Base-by-base conservation (phyloP, 2,113 vertebrate species). In the Dicrurus megarhynchus region DNA sequence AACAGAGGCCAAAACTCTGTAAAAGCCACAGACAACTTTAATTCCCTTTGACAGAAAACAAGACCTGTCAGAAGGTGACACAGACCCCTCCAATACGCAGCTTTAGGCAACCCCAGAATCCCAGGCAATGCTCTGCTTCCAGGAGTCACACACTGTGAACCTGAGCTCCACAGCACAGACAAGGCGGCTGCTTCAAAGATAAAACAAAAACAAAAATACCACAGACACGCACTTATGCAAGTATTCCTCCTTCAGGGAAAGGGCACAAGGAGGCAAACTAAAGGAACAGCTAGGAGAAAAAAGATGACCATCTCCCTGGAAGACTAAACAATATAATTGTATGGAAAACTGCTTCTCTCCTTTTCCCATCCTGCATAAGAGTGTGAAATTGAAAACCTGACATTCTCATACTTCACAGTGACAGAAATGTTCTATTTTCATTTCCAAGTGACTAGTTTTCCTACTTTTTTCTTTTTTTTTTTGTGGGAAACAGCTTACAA, bases 1-100 rank as follows among this genome's bases (percentile, higher is more conserved):
- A 86, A 84, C 7, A 65, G 39, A 91, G 56, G 30, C 28, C 47
- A 63, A 46, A 78, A 30, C 13, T 50, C 70, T 82, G 26, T 5
- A 59, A 47, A 92, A 83, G 35, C 5, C 67, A 83, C 10, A 76
- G 77, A 22, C 13, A 27, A 79, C 42, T 79, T 79, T 79, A 59
- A 86, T 60, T 79, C 23, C 30, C 57, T 86, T 27, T 86, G 76
- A 52, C 61, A 83, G 52, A 63, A 90, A 88, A 37, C 21, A 70
- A 33, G 30, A 53, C 50, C 47, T 30, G 52, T 46, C 23, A 75
- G 70, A 83, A 88, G 44, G 39, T 55, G 35, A 86, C 61, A 53
- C 11, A 90, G 52, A 85, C 22, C 21, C 24, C 28, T 77, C 22
- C 1, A 4, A 55, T 1, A 70, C 0, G 0, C 30, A 87, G 47